Conservation (phyloP, 92 coral and sea anemone species). For the Pocillopora grandis region DNA sequence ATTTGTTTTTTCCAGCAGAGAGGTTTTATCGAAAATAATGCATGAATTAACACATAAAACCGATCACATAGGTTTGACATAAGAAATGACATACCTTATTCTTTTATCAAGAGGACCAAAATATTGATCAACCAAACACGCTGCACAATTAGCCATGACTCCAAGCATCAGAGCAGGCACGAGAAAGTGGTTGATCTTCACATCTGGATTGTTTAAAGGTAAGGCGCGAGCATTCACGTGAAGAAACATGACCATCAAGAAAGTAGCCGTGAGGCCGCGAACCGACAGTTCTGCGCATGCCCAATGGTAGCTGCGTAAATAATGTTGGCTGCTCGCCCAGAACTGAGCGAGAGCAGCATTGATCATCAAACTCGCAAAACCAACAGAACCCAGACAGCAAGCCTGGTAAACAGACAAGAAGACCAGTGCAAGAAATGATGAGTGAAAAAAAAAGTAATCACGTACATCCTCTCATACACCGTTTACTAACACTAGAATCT, state of each 20-base stretch:
- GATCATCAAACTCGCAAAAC: constrained; percentile 54
- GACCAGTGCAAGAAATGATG: not conserved
- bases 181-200: constrained; percentile 55
- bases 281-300: constrained; percentile 35
- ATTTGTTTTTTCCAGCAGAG: too few species aligned
- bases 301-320: constrained; percentile 33
- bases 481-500: too few species aligned
- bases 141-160: constrained; percentile 51
- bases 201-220: constrained; percentile 42
- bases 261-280: constrained; percentile 51
- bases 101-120: constrained; percentile 48
- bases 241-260: constrained; percentile 57
- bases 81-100: constrained; percentile 28
- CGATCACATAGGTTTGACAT: not conserved
- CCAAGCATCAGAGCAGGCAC: constrained; percentile 64
- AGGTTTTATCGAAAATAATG: too few species aligned
- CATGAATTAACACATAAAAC: too few species aligned
- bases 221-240: constrained; percentile 41
- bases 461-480: not conserved
- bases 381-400: constrained; percentile 57
- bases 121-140: constrained; percentile 60
- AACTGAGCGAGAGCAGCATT: constrained; percentile 46
- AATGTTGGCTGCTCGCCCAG: constrained; percentile 7
- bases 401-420: not conserved
- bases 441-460: not conserved